Evolutionary conservation across 2,888 invertebrate species (phyloP).

Genomic region (Campopleginae sp.): DNA sequence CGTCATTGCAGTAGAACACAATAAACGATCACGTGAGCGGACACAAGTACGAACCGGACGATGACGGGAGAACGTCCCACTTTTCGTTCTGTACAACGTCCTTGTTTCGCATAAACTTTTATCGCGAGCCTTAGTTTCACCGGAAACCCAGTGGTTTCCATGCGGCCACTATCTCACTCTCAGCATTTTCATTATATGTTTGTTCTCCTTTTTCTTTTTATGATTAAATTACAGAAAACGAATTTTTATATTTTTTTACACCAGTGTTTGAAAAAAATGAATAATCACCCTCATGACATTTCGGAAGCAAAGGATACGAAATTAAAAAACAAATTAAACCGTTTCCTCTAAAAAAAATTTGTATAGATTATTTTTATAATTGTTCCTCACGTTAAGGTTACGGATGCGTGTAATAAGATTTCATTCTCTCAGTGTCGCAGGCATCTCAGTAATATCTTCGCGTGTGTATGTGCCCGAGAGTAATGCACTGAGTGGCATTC

Average conservation of each 20-base stretch:
- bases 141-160: constrained; percentile 27
- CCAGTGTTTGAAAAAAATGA: neutral
- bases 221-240: neutral
- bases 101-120: constrained; percentile 64
- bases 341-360: no score
- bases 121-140: constrained; percentile 14
- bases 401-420: no score
- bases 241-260: neutral
- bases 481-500: neutral
- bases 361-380: neutral
- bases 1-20: constrained; percentile 38
- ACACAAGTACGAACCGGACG: constrained; percentile 36
- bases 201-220: neutral
- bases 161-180: constrained; percentile 7
- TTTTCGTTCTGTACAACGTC: constrained; percentile 61
- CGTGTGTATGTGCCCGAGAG: neutral
- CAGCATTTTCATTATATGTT: neutral
- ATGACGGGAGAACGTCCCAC: constrained; percentile 63
- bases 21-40: constrained; percentile 19
- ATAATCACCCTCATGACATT: no score
- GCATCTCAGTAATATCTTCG: no score
- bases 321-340: no score
- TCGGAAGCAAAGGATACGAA: no score
- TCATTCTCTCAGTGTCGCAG: neutral
- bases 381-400: neutral